These are phyloP conservation scores for Apodemus speciosus DNA, from an alignment of 2,113 vertebrate species.

Conservation along the genomic window DNA sequence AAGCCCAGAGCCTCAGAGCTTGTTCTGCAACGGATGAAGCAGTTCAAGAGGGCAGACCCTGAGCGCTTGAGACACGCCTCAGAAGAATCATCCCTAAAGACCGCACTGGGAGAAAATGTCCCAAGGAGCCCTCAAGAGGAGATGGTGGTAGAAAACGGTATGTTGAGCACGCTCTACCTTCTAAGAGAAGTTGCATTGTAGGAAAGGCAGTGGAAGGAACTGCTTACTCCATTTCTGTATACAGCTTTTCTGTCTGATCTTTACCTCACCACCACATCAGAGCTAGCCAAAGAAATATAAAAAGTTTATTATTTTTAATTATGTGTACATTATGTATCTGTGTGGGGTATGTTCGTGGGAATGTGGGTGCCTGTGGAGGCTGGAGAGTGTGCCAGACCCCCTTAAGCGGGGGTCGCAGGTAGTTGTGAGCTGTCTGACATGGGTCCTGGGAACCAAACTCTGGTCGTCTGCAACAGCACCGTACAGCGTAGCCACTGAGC, in stretches of 20 bases:
- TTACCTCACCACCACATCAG: background rate
- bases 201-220: background rate
- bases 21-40: conserved; percentile 91
- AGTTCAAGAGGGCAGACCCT: conserved; percentile 90
- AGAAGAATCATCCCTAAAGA: background rate
- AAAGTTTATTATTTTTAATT: background rate
- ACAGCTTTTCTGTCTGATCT: background rate
- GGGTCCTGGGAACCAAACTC: background rate
- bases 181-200: background rate
- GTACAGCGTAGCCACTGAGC: fast-evolving
- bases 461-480: background rate
- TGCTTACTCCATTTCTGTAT: background rate
- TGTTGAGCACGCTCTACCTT: background rate
- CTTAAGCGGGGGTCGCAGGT: background rate
- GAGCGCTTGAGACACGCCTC: conserved; percentile 83
- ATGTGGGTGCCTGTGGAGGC: background rate
- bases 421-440: background rate
- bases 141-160: conserved; percentile 69
- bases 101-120: background rate
- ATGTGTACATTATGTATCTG: no score
- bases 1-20: conserved; percentile 84
- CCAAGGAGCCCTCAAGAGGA: conserved; percentile 60
- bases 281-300: background rate
- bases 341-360: background rate
- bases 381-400: background rate